Evolutionary conservation across 2,797 vertebrate species (phyloP).

Genomic region (Sebastes vulpes): DNA sequence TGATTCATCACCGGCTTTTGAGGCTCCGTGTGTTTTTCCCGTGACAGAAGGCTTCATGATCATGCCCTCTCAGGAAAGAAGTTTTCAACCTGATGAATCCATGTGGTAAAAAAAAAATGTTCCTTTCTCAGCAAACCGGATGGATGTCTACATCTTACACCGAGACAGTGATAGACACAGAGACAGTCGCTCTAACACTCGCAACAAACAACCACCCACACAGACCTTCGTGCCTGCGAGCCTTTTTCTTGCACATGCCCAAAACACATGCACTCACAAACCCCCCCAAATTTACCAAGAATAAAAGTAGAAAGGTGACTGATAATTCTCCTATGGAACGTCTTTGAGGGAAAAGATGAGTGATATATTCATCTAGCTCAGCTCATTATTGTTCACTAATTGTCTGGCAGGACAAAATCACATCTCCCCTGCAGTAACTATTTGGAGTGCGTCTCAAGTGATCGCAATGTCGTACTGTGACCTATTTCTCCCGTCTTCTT

Average conservation of each 20-base stretch:
- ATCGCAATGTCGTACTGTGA: slow-evolving; percentile 43
- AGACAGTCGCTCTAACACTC: slow-evolving; percentile 21
- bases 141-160: slow-evolving; percentile 50
- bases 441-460: slow-evolving; percentile 45
- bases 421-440: slow-evolving; percentile 24
- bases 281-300: neutral
- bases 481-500: slow-evolving; percentile 52
- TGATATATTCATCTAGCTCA: slow-evolving; percentile 19
- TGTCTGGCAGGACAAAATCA: slow-evolving; percentile 50
- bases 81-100: slow-evolving; percentile 36
- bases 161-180: slow-evolving; percentile 41
- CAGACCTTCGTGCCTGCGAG: slow-evolving; percentile 43
- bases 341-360: slow-evolving; percentile 9
- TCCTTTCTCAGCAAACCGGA: slow-evolving; percentile 26
- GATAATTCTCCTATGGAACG: slow-evolving; percentile 13
- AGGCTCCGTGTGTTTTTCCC: slow-evolving; percentile 1
- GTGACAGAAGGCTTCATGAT: slow-evolving; percentile 22
- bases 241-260: slow-evolving; percentile 19
- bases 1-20: neutral
- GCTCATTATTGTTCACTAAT: slow-evolving; percentile 55
- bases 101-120: slow-evolving; percentile 4
- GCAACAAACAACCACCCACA: slow-evolving; percentile 66
- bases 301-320: slow-evolving; percentile 25
- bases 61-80: slow-evolving; percentile 30
- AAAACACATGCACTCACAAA: slow-evolving; percentile 22